Conservation (phyloP, 2,113 vertebrate genomes). For the Vulpes ferrilata region DNA sequence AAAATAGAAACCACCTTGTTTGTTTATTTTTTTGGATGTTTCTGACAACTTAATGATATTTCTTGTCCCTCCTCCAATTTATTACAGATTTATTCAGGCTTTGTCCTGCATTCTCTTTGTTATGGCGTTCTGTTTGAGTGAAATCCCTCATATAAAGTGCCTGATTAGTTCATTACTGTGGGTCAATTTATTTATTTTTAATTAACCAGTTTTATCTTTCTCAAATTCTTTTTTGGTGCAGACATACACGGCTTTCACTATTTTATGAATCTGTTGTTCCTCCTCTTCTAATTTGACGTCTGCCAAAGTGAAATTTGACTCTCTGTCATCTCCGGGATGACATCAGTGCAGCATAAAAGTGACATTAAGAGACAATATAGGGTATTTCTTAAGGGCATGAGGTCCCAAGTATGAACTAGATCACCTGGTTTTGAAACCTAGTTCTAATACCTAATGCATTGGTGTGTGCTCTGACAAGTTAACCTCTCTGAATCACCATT, state of each 20-base stretch:
- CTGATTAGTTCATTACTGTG: neutral
- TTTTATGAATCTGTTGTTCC: neutral
- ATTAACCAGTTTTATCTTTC: neutral
- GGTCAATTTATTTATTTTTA: neutral
- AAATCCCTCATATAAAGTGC: neutral
- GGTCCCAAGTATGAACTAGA: neutral
- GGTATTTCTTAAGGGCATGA: neutral
- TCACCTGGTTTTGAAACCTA: neutral
- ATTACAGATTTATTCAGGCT: neutral
- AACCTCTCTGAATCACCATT: neutral
- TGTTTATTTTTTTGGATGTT: neutral
- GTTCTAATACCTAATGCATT: neutral
- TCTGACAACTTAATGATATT: neutral
- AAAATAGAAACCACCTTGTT: neutral
- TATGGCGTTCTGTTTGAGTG: neutral
- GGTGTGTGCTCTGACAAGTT: neutral
- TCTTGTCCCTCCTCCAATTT: neutral
- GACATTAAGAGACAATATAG: neutral
- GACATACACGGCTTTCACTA: neutral
- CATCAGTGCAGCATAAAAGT: neutral
- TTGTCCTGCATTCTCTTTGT: neutral
- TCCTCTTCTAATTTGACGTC: neutral
- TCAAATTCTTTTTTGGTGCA: neutral
- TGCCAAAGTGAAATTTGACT: neutral
- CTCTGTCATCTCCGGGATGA: neutral